Base-by-base conservation (phyloP, 2,888 invertebrate genomes). In the Tipula vernalis region DNA sequence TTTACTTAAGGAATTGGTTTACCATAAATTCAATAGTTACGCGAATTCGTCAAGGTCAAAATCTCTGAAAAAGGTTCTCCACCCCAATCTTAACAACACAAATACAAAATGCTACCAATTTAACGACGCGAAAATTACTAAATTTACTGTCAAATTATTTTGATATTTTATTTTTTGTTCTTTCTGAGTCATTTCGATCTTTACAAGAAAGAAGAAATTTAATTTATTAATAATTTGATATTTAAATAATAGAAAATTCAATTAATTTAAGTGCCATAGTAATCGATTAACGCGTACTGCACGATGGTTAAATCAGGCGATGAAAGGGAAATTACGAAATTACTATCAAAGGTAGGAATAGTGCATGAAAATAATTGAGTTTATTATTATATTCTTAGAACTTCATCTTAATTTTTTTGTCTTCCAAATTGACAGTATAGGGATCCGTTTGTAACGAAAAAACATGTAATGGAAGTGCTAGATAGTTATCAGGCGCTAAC, bases 381-480 rank as follows among this genome's bases (percentile, higher is more conserved):
- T 28, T 28, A 28, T 28, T 84, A 6, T 84, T 84, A 5, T 10
- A 12, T 39, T 84, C 41, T 39, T 15, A n/a, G 84, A 84, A 84
- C 12, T 39, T 84, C n/a, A 84, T 84, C 36, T 84, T 84, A n/a
- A 10, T 39, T 86, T 41, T 83, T 42, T 83, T 87, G 42, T 87
- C 4, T 88, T 92, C 93, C 87, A 71, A 10, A 28, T 71, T 8
- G 2, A 71, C 91, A 96, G 95, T 96, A 96, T 91, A 94, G 94
- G 90, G 94, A 96, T 92, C 92, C 94, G 86, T 94, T 94, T 86
- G 92, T 92, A 86, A 94, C 95, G 0, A 94, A 93, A 88, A 93
- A 94, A 89, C 96, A 96, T 91, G 93, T 96, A 18, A 88, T 93
- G 85, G 94, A 92, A 89, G 94, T 94, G n/a, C 90, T 95, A 84